Conservation (phyloP, 2,888 invertebrate genomes). For the Drosophila limbata region DNA sequence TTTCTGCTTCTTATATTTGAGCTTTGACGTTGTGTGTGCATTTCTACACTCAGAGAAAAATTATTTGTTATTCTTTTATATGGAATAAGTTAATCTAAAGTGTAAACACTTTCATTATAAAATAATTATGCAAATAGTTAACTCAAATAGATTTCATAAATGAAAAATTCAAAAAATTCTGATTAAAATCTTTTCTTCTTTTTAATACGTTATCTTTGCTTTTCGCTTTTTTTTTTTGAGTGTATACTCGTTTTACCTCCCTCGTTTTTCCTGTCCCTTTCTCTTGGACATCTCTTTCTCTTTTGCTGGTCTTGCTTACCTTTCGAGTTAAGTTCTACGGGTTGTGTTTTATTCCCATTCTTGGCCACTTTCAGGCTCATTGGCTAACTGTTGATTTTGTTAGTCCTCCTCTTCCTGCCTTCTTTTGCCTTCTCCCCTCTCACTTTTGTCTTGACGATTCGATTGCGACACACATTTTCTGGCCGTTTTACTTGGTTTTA, state of each 20-base stretch:
- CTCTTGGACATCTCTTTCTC: constrained; percentile 2
- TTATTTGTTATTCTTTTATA: not conserved
- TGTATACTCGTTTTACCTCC: not conserved
- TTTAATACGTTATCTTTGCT: too few relatives aligned
- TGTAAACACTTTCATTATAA: too few relatives aligned
- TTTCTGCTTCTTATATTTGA: constrained; percentile 4
- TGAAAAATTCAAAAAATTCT: too few relatives aligned
- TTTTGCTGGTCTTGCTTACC: constrained; percentile 22
- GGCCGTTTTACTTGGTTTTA: constrained; percentile 23
- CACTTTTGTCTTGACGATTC: constrained; percentile 36
- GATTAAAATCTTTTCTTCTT: too few relatives aligned
- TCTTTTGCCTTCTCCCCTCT: not conserved
- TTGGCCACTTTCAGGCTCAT: constrained; percentile 71
- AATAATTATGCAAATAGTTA: not conserved
- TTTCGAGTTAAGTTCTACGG: constrained; percentile 32
- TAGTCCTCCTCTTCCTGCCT: constrained; percentile 19
- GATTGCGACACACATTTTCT: constrained; percentile 72
- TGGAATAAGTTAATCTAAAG: too few relatives aligned
- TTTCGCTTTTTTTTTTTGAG: not conserved
- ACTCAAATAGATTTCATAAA: too few relatives aligned
- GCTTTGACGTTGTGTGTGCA: constrained; percentile 11
- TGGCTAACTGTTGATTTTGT: constrained; percentile 79
- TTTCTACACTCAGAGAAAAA: not conserved
- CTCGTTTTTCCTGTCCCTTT: not conserved
- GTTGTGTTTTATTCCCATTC: constrained; percentile 21